phyloP scores from a whole-genome alignment of 2,113 vertebrate genomes.

The Bubalus kerabau region DNA sequence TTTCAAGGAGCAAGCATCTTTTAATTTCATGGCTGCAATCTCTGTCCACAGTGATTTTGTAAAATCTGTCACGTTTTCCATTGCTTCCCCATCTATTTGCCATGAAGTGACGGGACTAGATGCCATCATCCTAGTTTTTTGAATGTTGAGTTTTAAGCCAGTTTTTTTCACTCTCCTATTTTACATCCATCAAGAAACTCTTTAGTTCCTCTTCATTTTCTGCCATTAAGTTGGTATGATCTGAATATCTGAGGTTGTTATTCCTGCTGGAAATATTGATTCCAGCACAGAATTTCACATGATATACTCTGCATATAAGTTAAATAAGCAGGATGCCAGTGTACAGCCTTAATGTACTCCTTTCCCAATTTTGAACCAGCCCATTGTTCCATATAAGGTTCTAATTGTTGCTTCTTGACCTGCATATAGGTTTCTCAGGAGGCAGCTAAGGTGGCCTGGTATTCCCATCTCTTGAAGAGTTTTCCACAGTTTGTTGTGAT shows the following conservation, averaged over 20 bases:
- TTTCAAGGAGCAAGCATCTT: background rate
- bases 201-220: background rate
- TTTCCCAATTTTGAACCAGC: background rate
- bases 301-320: background rate
- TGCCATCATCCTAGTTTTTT: background rate
- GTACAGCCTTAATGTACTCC: background rate
- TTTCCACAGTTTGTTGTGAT: background rate
- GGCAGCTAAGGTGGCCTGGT: background rate
- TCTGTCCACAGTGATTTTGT: background rate
- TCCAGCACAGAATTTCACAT: background rate
- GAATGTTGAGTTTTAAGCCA: background rate
- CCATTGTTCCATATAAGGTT: background rate
- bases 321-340: background rate
- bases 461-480: background rate
- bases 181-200: background rate
- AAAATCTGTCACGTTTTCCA: background rate
- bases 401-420: background rate
- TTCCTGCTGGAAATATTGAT: background rate
- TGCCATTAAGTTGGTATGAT: background rate
- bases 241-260: background rate
- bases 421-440: background rate
- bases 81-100: background rate
- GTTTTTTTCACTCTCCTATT: background rate
- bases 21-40: background rate
- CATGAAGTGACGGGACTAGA: background rate